These are phyloP conservation scores for Eidolon dupreanum DNA, from an alignment of 2,797 vertebrate genomes.

Conservation along the genomic window DNA sequence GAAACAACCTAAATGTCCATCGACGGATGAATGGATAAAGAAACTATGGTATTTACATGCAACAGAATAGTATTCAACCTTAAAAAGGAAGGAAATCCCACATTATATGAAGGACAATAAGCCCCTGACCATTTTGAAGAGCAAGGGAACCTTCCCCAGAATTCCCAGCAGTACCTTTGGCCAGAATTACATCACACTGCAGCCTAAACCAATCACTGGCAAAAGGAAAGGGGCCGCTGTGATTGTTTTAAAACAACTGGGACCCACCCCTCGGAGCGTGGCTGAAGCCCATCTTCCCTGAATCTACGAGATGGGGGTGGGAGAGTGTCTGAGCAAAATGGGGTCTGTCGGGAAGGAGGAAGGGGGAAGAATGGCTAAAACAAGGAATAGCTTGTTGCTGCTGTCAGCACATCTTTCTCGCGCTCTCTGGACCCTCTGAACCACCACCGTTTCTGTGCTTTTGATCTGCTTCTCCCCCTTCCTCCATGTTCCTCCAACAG, in stretches of 20 bases:
- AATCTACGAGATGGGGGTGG: background rate
- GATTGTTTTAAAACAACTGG: background rate
- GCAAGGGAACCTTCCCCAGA: background rate
- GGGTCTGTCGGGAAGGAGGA: background rate
- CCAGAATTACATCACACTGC: background rate
- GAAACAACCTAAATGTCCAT: background rate
- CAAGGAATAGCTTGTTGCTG: accelerated
- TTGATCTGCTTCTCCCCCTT: background rate
- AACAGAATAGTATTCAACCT: background rate
- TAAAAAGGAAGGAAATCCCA: background rate
- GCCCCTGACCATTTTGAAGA: background rate
- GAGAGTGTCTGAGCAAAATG: background rate
- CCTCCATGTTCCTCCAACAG: background rate
- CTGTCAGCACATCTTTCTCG: background rate
- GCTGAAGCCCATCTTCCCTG: background rate
- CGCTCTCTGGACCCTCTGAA: background rate
- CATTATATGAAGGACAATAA: background rate
- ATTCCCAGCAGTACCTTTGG: background rate
- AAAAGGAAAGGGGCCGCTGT: background rate
- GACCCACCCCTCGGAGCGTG: background rate
- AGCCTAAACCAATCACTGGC: background rate
- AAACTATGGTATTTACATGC: background rate
- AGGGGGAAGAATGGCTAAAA: background rate
- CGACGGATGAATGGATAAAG: accelerated
- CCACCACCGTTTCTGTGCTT: background rate